Evolutionary conservation across 2,888 invertebrate species (phyloP).

Genomic region (Nomada ferruginata): DNA sequence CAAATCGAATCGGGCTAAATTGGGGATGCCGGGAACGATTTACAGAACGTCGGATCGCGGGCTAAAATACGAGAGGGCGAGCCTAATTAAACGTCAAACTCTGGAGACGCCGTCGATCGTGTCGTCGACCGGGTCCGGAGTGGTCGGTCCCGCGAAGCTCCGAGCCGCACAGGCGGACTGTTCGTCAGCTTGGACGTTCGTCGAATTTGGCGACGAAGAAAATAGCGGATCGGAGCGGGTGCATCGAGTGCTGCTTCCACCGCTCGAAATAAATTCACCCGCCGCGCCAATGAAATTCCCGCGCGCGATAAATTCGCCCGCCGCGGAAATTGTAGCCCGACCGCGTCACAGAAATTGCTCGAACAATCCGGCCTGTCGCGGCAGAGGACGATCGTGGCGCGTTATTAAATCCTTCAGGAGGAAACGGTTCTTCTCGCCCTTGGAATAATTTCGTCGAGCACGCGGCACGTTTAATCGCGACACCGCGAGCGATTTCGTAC

Average conservation of each 20-base stretch:
- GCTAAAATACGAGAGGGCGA: not conserved
- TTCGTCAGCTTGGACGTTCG: not conserved
- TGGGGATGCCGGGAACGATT: not conserved
- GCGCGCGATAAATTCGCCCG: constrained; percentile 45
- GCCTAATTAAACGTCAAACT: not conserved
- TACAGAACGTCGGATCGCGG: not conserved
- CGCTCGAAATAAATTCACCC: constrained; percentile 38
- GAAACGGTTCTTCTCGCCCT: not conserved
- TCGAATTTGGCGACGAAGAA: constrained; percentile 15
- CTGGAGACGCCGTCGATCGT: too few species aligned
- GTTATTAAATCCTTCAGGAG: constrained; percentile 38
- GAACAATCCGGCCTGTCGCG: constrained; percentile 39
- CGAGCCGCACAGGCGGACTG: too few species aligned
- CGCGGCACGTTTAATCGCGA: not conserved
- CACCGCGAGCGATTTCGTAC: too few species aligned
- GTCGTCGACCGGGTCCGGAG: too few species aligned
- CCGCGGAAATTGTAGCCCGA: constrained; percentile 44
- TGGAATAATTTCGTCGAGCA: not conserved
- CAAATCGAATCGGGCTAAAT: not conserved
- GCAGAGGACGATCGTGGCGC: constrained; percentile 35
- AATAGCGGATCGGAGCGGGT: not conserved
- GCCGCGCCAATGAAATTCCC: constrained; percentile 45
- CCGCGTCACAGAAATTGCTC: constrained; percentile 37
- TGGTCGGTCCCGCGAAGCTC: too few species aligned
- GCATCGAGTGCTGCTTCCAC: constrained; percentile 2